phyloP scores from a whole-genome alignment of 2,113 vertebrate genomes.

The Melanocharis versteri region DNA sequence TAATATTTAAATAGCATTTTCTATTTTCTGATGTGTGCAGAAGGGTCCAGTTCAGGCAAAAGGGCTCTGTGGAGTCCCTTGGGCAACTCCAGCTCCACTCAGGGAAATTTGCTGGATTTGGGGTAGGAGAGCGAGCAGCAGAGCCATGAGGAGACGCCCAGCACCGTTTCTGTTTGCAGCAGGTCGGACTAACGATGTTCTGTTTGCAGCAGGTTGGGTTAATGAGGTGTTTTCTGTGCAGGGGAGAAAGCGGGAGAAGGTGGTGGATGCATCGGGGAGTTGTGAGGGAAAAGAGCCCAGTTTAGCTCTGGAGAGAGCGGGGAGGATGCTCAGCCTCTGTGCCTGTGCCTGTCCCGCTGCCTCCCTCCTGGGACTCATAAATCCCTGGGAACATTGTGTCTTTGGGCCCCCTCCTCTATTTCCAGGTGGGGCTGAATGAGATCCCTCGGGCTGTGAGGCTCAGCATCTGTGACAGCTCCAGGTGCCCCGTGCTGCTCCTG shows the following conservation, averaged over 20 bases:
- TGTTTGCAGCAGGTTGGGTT: not conserved
- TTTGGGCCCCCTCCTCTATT: not conserved
- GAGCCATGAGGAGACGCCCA: fast-evolving
- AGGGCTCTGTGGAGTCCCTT: not conserved
- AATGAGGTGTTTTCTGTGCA: not conserved
- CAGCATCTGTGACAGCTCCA: not conserved
- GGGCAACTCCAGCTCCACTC: not conserved
- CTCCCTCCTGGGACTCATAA: not conserved
- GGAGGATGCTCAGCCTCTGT: not conserved
- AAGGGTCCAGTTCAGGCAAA: not conserved
- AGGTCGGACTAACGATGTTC: not conserved
- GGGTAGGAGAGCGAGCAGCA: fast-evolving
- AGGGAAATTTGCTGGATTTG: not conserved
- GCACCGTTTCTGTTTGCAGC: fast-evolving
- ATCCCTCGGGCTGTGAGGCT: not conserved
- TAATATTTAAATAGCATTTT: not conserved
- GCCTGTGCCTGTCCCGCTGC: not conserved
- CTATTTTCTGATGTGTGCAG: not conserved
- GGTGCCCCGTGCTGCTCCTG: not conserved
- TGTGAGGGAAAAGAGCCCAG: not conserved
- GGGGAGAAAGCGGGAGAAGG: not conserved
- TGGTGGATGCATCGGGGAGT: not conserved
- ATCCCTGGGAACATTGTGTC: not conserved
- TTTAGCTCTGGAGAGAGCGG: fast-evolving
- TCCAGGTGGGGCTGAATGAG: not conserved